Conservation (phyloP, 64 coral and sea anemone genomes). For the Montipora foliosa region DNA sequence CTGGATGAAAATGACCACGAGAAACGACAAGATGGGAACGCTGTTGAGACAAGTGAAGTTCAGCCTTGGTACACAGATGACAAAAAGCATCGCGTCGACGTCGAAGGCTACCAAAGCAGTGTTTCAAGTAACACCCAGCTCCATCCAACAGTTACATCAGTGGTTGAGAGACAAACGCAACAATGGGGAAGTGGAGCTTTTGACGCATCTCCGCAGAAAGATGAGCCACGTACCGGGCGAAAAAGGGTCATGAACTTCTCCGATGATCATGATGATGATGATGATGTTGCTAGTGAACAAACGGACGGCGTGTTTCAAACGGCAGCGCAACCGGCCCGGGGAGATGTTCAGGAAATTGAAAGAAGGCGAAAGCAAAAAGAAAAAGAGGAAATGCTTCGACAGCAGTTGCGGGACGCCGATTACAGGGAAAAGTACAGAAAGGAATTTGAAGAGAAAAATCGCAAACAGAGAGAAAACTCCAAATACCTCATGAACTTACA, state of each 20-base stretch:
- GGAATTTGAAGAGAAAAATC: constrained; percentile 88
- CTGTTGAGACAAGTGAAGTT: background rate
- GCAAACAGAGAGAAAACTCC: constrained; percentile 81
- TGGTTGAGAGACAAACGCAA: constrained; percentile 1
- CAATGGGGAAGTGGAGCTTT: constrained; percentile 10
- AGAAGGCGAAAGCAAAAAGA: constrained; percentile 36
- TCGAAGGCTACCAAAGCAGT: constrained; percentile 20
- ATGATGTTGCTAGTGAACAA: background rate
- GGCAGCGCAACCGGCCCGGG: background rate
- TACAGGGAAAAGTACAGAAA: constrained; percentile 87
- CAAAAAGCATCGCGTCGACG: background rate
- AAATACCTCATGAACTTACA: constrained; percentile 76
- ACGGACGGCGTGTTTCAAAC: background rate
- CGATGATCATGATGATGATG: constrained; percentile 8
- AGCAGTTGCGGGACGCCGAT: constrained; percentile 56
- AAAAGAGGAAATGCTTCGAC: constrained; percentile 30
- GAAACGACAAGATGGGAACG: background rate
- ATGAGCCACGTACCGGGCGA: constrained; percentile 10
- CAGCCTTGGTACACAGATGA: background rate
- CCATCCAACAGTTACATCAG: background rate
- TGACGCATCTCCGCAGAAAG: background rate
- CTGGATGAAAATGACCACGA: background rate
- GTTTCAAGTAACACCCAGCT: background rate
- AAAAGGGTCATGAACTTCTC: constrained; percentile 33
- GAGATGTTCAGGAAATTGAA: background rate